A percentile compares a stretch with the other conserved stretches of the same genome.
Conservation (phyloP, 2,888 invertebrate genomes). For the Drosophila eohydei region DNA sequence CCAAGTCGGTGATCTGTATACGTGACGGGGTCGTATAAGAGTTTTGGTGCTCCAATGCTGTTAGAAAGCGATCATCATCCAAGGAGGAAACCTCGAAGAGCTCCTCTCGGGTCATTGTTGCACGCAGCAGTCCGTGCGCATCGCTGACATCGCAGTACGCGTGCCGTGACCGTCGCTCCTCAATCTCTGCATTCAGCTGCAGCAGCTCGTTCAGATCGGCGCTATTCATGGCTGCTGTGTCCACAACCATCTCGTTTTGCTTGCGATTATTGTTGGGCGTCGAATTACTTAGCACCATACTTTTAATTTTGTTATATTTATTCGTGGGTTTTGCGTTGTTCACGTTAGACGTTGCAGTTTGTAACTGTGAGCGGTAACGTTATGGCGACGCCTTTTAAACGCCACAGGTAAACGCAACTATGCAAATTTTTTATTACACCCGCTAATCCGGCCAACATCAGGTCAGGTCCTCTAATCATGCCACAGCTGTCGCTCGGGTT, state of each 20-base stretch:
- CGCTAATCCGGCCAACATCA: constrained; percentile 48
- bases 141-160: constrained; percentile 38
- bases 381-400: constrained; percentile 35
- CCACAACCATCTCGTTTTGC: constrained; percentile 61
- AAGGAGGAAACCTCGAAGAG: constrained; percentile 76
- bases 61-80: constrained; percentile 75
- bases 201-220: constrained; percentile 74
- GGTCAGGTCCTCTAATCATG: constrained; percentile 42
- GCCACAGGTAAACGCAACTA: constrained; percentile 28
- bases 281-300: constrained; percentile 74
- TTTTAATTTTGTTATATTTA: not conserved
- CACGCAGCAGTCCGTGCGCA: constrained; percentile 55
- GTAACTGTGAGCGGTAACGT: constrained; percentile 49
- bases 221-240: constrained; percentile 76
- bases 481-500: constrained; percentile 46
- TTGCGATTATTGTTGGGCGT: constrained; percentile 55
- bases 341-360: constrained; percentile 67
- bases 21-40: constrained; percentile 42
- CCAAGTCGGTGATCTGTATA: constrained; percentile 63
- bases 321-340: constrained; percentile 24
- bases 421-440: constrained; percentile 29
- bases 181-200: constrained; percentile 76
- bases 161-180: constrained; percentile 58
- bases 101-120: constrained; percentile 76
- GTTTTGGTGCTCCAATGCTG: constrained; percentile 69